Percentiles rank a stretch among this genome's conserved stretches.
Conservation (phyloP, 2,113 vertebrate genomes). For the Crypturellus undulatus region DNA sequence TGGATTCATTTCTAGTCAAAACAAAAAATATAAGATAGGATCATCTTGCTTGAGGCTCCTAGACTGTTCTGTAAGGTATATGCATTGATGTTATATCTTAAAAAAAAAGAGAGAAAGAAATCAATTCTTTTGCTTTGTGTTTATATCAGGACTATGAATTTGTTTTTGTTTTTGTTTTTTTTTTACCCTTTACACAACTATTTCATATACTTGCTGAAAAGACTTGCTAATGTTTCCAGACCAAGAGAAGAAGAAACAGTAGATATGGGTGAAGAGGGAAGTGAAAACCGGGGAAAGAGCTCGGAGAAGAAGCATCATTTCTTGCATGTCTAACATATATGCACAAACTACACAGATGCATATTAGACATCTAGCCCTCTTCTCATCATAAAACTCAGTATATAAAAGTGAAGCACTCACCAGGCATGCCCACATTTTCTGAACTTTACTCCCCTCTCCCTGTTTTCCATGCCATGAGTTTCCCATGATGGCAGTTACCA, state of each 20-base stretch:
- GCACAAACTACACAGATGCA: background rate
- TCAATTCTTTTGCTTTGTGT: background rate
- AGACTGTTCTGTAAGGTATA: background rate
- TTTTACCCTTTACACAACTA: background rate
- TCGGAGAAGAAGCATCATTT: background rate
- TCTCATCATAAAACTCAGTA: background rate
- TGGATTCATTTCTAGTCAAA: background rate
- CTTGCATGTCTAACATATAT: background rate
- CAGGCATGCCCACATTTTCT: background rate
- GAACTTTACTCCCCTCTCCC: background rate
- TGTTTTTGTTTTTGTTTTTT: too few species aligned
- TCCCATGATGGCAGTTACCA: background rate
- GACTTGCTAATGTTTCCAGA: background rate
- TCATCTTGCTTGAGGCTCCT: background rate
- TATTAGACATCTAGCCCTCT: background rate
- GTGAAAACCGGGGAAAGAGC: background rate
- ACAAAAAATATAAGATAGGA: background rate
- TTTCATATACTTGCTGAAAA: background rate
- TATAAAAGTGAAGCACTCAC: background rate
- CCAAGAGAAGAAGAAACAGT: background rate
- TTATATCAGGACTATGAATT: background rate
- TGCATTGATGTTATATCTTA: background rate
- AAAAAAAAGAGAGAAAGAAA: background rate
- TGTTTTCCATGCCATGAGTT: background rate
- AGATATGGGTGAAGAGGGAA: background rate